phyloP scores from a whole-genome alignment of 2,797 vertebrate species.

The Benthosema pterotum region DNA sequence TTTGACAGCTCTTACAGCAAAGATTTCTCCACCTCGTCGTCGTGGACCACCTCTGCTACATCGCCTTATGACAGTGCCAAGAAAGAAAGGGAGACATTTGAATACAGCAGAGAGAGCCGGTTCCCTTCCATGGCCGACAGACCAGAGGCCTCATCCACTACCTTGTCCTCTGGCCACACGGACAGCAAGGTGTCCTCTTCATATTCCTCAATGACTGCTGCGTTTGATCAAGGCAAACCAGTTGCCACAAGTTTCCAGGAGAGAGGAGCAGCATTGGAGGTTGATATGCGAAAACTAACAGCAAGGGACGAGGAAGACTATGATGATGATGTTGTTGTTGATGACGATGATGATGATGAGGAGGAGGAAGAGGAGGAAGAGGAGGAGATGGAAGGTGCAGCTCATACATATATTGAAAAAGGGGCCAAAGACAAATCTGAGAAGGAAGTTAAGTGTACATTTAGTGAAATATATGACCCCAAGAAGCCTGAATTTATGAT shows the following conservation, averaged over 20 bases:
- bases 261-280: conserved; percentile 69
- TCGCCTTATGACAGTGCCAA: conserved; percentile 51
- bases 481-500: conserved; percentile 65
- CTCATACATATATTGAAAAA: conserved; percentile 90
- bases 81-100: conserved; percentile 46
- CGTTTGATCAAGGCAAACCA: conserved; percentile 34
- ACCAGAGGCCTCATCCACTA: conserved; percentile 59
- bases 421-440: conserved; percentile 89
- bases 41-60: conserved; percentile 28
- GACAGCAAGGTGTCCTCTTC: conserved; percentile 13
- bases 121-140: conserved; percentile 71
- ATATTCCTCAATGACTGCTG: conserved; percentile 14
- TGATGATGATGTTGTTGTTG: conserved; percentile 70
- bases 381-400: conserved; percentile 70
- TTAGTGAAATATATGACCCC: conserved; percentile 54
- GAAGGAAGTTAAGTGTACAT: conserved; percentile 80
- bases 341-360: conserved; percentile 63
- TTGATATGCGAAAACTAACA: conserved; percentile 77
- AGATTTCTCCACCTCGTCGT: conserved; percentile 35
- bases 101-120: conserved; percentile 70
- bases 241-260: conserved; percentile 55
- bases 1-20: conserved; percentile 25
- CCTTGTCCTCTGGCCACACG: conserved; percentile 45
- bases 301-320: conserved; percentile 81
- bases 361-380: conserved; percentile 74